Evolutionary conservation across 2,888 invertebrate species (phyloP).

Genomic region (Hemistola chrysoprasaria): DNA sequence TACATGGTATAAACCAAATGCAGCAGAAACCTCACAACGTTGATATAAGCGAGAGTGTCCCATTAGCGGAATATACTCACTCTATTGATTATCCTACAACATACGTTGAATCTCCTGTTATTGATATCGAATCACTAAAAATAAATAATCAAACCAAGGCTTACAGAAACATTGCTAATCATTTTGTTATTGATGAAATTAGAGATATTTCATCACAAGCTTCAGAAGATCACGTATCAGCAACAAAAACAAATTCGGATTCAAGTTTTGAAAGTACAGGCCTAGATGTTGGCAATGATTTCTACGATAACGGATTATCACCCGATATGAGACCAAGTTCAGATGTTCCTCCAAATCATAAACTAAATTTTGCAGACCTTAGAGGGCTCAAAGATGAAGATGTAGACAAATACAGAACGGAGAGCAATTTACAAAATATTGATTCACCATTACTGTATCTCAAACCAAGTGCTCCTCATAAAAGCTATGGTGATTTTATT

Average conservation of each 20-base stretch:
- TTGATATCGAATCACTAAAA: slow-evolving; percentile 78
- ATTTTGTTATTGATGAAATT: slow-evolving; percentile 59
- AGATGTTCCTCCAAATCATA: slow-evolving; percentile 54
- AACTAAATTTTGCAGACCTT: slow-evolving; percentile 62
- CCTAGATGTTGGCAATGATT: slow-evolving; percentile 57
- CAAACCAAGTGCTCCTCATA: slow-evolving; percentile 78
- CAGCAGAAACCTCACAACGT: slow-evolving; percentile 61
- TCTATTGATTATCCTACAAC: slow-evolving; percentile 88
- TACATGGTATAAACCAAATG: slow-evolving; percentile 58
- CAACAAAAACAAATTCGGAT: slow-evolving; percentile 65
- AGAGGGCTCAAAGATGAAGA: slow-evolving; percentile 68
- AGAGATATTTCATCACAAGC: slow-evolving; percentile 80
- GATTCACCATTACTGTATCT: slow-evolving; percentile 83
- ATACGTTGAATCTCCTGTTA: slow-evolving; percentile 86
- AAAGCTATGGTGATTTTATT: slow-evolving; percentile 72
- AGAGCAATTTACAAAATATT: slow-evolving; percentile 73
- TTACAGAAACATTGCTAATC: slow-evolving; percentile 66
- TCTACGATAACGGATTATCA: slow-evolving; percentile 56
- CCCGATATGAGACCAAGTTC: slow-evolving; percentile 46
- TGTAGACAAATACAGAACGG: slow-evolving; percentile 70
- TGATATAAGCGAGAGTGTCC: slow-evolving; percentile 84
- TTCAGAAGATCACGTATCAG: slow-evolving; percentile 69
- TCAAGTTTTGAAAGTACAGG: slow-evolving; percentile 73
- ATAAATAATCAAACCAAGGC: slow-evolving; percentile 59
- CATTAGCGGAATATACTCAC: slow-evolving; percentile 85